Evolutionary conservation across 2,113 vertebrate genomes (phyloP).

Genomic region (Campylomormyrus tamandua): DNA sequence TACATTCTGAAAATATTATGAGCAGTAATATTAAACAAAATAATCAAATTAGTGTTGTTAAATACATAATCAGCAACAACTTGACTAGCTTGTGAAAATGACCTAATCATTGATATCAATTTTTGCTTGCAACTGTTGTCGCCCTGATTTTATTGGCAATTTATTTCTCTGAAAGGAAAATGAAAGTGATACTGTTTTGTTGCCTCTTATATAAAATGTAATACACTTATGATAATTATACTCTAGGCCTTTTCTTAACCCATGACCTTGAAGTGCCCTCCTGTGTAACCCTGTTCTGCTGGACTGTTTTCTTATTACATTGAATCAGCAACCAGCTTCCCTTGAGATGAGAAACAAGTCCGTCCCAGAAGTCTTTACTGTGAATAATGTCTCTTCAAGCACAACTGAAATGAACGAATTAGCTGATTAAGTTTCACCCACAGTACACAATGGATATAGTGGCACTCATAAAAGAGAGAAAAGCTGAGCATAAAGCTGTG

Average conservation of each 20-base stretch:
- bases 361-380: neutral
- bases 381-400: constrained; percentile 4
- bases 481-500: neutral
- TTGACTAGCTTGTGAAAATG: neutral
- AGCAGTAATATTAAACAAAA: neutral
- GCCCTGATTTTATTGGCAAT: neutral
- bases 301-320: neutral
- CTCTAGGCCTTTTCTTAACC: neutral
- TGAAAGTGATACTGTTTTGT: neutral
- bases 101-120: neutral
- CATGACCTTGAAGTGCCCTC: neutral
- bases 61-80: neutral
- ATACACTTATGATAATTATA: neutral
- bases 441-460: neutral
- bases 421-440: neutral
- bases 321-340: neutral
- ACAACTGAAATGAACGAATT: constrained; percentile 3
- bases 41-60: neutral
- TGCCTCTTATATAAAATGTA: neutral
- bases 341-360: neutral
- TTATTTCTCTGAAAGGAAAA: neutral
- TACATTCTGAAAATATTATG: neutral
- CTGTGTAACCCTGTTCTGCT: neutral
- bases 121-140: neutral
- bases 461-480: neutral